A percentile compares a stretch with the other conserved stretches of the same genome.
Evolutionary conservation across 2,113 vertebrate genomes (phyloP).

Genomic region (Progne subis): DNA sequence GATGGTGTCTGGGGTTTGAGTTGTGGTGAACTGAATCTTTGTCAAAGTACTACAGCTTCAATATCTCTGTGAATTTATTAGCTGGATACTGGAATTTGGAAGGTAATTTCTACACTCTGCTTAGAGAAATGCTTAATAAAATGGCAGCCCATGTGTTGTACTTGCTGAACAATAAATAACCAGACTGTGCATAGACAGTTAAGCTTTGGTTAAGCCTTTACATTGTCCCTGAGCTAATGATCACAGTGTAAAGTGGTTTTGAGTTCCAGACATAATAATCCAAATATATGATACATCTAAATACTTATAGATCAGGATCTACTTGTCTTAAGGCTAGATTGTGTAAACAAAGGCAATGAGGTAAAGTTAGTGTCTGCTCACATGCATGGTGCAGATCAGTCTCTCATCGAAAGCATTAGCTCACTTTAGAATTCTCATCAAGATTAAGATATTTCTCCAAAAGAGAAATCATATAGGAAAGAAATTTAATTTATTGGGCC

Average conservation of each 20-base stretch:
- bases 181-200: background rate
- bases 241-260: constrained; percentile 44
- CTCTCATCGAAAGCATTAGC: background rate
- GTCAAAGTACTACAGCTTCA: background rate
- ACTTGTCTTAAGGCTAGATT: background rate
- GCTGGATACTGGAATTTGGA: background rate
- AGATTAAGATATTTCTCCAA: background rate
- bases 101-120: background rate
- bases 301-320: constrained; percentile 23
- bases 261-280: constrained; percentile 77
- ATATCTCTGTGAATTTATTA: background rate
- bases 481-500: background rate
- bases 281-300: constrained; percentile 16
- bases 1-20: background rate
- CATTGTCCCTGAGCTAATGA: constrained; percentile 71
- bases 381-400: background rate
- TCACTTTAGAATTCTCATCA: background rate
- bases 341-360: background rate
- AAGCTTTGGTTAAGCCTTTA: constrained; percentile 9
- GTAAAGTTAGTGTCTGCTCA: background rate
- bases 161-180: background rate
- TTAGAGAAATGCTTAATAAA: background rate
- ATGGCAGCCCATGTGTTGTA: background rate
- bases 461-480: background rate
- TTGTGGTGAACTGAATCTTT: background rate